Evolutionary conservation across 2,797 vertebrate species (phyloP), one percentile per base, ranked within the genome.

Genomic region (Hozukius guyotensis): DNA sequence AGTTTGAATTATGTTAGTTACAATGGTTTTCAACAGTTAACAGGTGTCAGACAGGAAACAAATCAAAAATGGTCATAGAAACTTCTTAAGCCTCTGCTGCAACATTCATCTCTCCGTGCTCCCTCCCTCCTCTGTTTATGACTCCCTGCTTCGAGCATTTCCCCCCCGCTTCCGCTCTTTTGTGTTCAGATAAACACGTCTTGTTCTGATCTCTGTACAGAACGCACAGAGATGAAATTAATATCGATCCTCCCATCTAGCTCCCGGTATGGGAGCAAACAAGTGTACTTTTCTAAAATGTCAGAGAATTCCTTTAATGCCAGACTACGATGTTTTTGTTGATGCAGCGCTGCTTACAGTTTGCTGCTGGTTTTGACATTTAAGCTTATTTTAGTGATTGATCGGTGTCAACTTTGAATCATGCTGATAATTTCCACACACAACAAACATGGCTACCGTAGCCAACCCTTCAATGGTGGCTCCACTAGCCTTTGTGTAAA

Each of bases 171-270:
- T 73, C 74, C 3, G 8, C 55, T 78, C 55, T 72, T 73, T 49
- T 88, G 46, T 70, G 34, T 55, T 75, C n/a, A 20, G 46, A 66
- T 68, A 78, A 73, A 56, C 71, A 69, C 0, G 2, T 70, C 60
- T 65, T 36, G 22, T 27, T 65, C 31, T 72, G 57, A 73, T 68
- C 38, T 72, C 53, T 81, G 11, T 53, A 36, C 29, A 67, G 10
- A 63, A 74, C 38, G 18, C 42, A 29, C 38, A 75, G 16, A 76
- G 14, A 72, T 71, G 25, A 77, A 80, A 84, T 75, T 77, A 22
- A 64, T 62, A 81, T 83, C 0, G 46, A 81, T 46, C 16, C 7
- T 63, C 18, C 42, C 14, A 60, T 56, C 9, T 38, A 9, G 52
- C 16, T 53, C 46, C 27, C 1, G 0, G 55, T 32, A 52, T 46